phyloP scores from a whole-genome alignment of 1,140 invertebrate genomes.

The Wasmannia auropunctata region DNA sequence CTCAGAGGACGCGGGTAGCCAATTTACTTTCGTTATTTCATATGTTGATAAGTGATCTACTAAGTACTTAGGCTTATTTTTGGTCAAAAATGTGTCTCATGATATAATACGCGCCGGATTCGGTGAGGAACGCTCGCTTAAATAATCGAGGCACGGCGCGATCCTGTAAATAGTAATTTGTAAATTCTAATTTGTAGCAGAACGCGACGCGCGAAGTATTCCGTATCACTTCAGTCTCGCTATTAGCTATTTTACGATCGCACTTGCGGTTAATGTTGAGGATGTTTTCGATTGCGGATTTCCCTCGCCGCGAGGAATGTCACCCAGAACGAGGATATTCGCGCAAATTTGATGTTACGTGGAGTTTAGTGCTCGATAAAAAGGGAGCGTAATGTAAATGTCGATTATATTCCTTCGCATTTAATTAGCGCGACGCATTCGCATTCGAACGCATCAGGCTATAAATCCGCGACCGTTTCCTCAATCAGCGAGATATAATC shows the following conservation, averaged over 20 bases:
- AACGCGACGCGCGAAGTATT: not conserved
- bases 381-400: not conserved
- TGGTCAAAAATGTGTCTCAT: too few relatives aligned
- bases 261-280: not conserved
- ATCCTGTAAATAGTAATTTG: conserved; percentile 34
- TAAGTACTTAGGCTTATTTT: too few relatives aligned
- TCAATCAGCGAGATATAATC: not conserved
- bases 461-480: not conserved
- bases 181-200: conserved; percentile 11
- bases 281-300: not conserved
- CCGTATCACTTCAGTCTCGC: not conserved
- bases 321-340: not conserved
- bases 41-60: too few relatives aligned
- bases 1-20: too few relatives aligned
- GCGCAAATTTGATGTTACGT: not conserved
- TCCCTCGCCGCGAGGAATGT: not conserved
- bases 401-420: not conserved
- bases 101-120: not conserved
- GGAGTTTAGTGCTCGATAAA: conserved; percentile 34
- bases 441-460: not conserved
- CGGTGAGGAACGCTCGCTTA: not conserved
- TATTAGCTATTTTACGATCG: conserved; percentile 38
- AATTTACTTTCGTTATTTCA: too few relatives aligned
- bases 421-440: conserved; percentile 2
- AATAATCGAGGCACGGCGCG: not conserved